Conservation (phyloP, 2,888 invertebrate genomes). For the Alloscopus bannaensis region DNA sequence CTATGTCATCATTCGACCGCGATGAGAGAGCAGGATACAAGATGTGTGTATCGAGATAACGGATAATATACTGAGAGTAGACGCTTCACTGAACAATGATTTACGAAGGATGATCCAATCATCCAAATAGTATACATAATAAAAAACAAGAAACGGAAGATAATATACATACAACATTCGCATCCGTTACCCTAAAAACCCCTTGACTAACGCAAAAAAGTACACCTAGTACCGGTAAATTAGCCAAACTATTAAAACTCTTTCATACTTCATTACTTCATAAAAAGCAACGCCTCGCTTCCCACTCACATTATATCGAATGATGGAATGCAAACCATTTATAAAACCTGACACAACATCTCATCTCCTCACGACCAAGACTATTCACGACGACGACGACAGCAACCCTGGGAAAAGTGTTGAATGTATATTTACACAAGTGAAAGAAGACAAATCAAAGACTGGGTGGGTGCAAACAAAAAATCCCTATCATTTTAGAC, state of each 20-base stretch:
- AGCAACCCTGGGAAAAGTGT: too few relatives aligned
- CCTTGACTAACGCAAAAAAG: not conserved
- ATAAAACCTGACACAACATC: not conserved
- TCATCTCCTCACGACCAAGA: not conserved
- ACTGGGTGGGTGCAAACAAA: not conserved
- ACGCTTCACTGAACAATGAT: conserved; percentile 12
- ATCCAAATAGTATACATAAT: not conserved
- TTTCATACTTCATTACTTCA: not conserved
- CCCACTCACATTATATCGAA: not conserved
- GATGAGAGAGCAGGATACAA: not conserved
- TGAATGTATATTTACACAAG: too few relatives aligned
- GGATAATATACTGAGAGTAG: conserved; percentile 11
- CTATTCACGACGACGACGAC: not conserved
- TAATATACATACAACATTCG: too few relatives aligned
- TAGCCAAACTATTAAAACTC: not conserved
- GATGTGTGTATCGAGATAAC: too few relatives aligned
- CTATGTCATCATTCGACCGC: conserved; percentile 36
- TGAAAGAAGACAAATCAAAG: not conserved
- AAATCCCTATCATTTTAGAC: not conserved
- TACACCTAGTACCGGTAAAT: not conserved
- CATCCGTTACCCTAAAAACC: too few relatives aligned
- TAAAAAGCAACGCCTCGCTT: not conserved
- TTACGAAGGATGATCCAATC: conserved; percentile 10
- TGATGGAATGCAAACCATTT: not conserved
- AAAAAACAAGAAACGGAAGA: too few relatives aligned